Evolutionary conservation across 2,888 invertebrate species (phyloP).

Genomic region (Zaprionus bogoriensis): DNA sequence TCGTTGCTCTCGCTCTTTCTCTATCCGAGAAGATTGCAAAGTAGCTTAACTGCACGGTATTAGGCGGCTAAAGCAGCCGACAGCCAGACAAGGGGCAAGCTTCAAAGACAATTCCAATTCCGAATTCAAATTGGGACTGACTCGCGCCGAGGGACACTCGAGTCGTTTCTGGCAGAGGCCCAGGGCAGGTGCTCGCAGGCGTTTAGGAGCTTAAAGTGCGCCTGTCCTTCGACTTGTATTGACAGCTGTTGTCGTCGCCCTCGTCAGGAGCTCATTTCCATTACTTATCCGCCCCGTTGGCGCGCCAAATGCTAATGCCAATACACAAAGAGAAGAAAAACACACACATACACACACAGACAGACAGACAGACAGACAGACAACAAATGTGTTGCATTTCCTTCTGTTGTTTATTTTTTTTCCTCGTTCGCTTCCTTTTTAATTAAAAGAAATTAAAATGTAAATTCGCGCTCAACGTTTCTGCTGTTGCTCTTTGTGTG

Average conservation of each 20-base stretch:
- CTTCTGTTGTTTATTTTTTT: conserved; percentile 25
- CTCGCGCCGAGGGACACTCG: conserved; percentile 34
- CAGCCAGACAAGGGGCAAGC: conserved; percentile 8
- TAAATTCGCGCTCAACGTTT: conserved; percentile 56
- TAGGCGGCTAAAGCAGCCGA: conserved; percentile 1
- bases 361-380: conserved; percentile 9
- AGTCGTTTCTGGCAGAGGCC: not conserved
- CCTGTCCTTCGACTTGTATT: conserved; percentile 50
- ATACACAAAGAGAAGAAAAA: conserved; percentile 15
- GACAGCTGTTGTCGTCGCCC: conserved; percentile 51
- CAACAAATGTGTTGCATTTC: conserved; percentile 46
- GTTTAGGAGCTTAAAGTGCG: conserved; percentile 36
- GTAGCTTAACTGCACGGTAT: conserved; percentile 14
- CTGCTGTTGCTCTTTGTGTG: conserved; percentile 10
- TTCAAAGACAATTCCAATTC: conserved; percentile 46
- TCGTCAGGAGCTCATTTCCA: conserved; percentile 34
- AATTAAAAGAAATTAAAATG: conserved; percentile 78
- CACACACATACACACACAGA: not conserved
- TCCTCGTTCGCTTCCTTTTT: conserved; percentile 41
- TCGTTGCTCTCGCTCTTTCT: not conserved
- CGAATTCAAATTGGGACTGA: conserved; percentile 39
- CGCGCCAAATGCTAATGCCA: conserved; percentile 63
- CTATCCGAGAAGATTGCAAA: not conserved
- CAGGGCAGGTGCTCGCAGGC: conserved; percentile 2
- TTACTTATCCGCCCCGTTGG: conserved; percentile 52